Conservation (phyloP, 2,888 invertebrate genomes). For the Druceiella hillmani region DNA sequence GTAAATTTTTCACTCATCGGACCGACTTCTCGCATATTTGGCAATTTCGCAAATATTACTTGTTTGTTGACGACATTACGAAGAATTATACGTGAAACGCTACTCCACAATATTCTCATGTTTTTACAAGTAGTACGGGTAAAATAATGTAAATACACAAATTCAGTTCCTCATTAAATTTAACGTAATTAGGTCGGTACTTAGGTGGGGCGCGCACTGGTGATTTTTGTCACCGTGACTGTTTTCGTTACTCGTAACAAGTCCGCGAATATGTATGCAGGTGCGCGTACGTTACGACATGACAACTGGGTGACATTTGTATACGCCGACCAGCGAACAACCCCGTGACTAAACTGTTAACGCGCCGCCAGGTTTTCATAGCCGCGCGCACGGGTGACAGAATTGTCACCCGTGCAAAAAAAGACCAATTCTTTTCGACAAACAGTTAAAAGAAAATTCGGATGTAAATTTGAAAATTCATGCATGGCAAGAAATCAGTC, state of each 20-base stretch:
- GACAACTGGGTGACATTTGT: conserved; percentile 10
- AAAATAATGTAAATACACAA: too few relatives aligned
- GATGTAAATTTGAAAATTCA: conserved; percentile 7
- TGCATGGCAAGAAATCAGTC: conserved; percentile 2
- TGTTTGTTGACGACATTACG: too few relatives aligned
- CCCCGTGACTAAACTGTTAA: conserved; percentile 11
- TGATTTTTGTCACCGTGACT: conserved; percentile 8
- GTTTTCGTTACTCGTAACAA: conserved; percentile 9
- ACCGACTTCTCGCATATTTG: too few relatives aligned
- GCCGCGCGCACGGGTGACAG: conserved; percentile 10
- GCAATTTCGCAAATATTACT: too few relatives aligned
- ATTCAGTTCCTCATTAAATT: too few relatives aligned
- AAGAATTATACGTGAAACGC: too few relatives aligned
- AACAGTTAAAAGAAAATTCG: conserved; percentile 6
- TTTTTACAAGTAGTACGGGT: too few relatives aligned
- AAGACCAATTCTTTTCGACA: conserved; percentile 6
- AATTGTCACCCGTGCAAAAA: conserved; percentile 8
- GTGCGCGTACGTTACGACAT: too few relatives aligned
- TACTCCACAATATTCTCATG: too few relatives aligned
- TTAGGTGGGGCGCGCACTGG: conserved; percentile 4
- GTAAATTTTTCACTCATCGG: too few relatives aligned
- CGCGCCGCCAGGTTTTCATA: conserved; percentile 11
- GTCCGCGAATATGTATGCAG: conserved; percentile 6
- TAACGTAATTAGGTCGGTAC: too few relatives aligned
- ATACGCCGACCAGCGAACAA: conserved; percentile 10